Base-by-base conservation (phyloP, 2,888 invertebrate genomes). In the Harmothoe impar region DNA sequence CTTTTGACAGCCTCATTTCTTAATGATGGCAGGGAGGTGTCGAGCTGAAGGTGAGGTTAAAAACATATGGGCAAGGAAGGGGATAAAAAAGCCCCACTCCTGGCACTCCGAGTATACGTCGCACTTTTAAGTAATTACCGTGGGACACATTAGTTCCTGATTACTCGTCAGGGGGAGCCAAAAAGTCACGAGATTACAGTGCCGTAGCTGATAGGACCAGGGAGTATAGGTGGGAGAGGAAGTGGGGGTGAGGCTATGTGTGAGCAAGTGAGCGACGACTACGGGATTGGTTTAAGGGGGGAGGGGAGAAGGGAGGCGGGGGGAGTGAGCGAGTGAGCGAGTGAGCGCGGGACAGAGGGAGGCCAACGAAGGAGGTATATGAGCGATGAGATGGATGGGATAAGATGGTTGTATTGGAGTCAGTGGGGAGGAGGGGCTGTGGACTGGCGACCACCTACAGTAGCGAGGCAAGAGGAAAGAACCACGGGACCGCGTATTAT, bases 41-140 rank as follows among this genome's bases (percentile, higher is more conserved):
- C 77, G 12, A 7, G 31, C 31, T 31, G 33, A 23, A 10, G 77
- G 77, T 23, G 77, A 77, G 31, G 33, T 77, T 43, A 81, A 35
- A 35, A 35, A 43, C 31, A 81, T 20, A 43, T 15, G 17, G 77
- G 43, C 23, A 7, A 23, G 33, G 35, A 23, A 12, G 81, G 3
- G 15, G 33, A 0, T 35, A 33, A 81, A 35, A 81, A 81, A 17
- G 25, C 33, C 20, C n/a, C 20, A 81, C 0, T 15, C 25, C 20
- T 43, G 35, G 35, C 43, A 81, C 35, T 15, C 17, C 43, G 23
- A 43, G 81, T 33, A 81, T 81, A 81, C 35, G 43, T 81, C 0
- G 81, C 43, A 81, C 81, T 81, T 35, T 72, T 81, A 81, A 81
- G 81, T 81, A 81, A 81, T 81, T 81, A 81, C 43, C 81, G 23